Evolutionary conservation across 2,113 vertebrate species (phyloP), one percentile per base, ranked within the genome.

Genomic region (Syrrhaptes paradoxus): DNA sequence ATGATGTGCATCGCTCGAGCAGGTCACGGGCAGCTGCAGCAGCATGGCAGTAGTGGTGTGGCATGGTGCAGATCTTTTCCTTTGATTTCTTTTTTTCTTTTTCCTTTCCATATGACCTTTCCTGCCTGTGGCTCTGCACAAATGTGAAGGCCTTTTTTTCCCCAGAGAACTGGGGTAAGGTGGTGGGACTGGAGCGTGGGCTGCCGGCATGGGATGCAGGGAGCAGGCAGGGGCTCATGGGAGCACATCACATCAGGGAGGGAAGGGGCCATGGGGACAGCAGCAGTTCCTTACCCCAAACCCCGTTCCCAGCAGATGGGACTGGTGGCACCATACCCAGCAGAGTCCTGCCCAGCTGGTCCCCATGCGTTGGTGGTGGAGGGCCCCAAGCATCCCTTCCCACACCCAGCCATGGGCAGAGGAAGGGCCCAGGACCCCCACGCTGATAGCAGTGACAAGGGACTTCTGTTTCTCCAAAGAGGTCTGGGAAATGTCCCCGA

Each of bases 41-140:
- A 12, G 62, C 2, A 2, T 0, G 0, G 34, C 16, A 1, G 68
- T 61, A 48, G 54, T 4, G 5, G 43, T 62, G 36, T 28, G 7
- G 59, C 70, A 18, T 1, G 1, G 36, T 25, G n/a, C 58, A 48
- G 55, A 21, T n/a, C 15, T 10, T 61, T 95, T 70, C 59, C 66
- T 74, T 62, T 57, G 51, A 29, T 52, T 9, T 63, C 63, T 93
- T 4, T 41, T 41, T 51, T 31, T 31, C 4, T 65, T 68, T 48
- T 66, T 13, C 32, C 20, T 7, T 4, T 51, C 79, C 20, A 19
- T 2, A 1, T 59, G 55, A 89, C 63, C 38, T 61, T 83, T 76
- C 34, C 52, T 88, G 52, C 49, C 62, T 79, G 57, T 51, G n/a
- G 32, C 70, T 85, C 57, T 8, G 13, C 4, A 9, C 67, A 90